Percentiles rank a stretch among this genome's conserved stretches.
These are phyloP conservation scores for Brachyhypopomus gauderio DNA, from an alignment of 2,113 vertebrate genomes.

Conservation along the genomic window DNA sequence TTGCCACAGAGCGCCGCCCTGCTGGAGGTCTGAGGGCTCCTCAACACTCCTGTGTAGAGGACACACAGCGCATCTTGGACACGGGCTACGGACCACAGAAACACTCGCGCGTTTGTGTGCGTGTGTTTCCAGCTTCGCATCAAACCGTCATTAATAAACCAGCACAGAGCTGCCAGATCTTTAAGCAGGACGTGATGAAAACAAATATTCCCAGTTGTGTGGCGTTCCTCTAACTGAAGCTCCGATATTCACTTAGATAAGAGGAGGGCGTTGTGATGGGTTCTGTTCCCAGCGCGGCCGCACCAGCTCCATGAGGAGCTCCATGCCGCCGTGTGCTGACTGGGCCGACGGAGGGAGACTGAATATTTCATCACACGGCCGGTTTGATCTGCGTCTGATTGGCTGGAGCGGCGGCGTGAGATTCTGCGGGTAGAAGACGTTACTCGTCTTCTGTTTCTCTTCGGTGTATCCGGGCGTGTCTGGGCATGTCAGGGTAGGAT, in stretches of 20 bases:
- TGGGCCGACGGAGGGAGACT: conserved; percentile 9
- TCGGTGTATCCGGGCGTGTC: no score
- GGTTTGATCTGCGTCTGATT: conserved; percentile 13
- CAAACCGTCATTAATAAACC: conserved; percentile 52
- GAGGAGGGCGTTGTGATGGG: conserved; percentile 37
- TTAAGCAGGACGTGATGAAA: conserved; percentile 46
- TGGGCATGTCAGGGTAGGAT: no score
- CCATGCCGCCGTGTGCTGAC: not conserved
- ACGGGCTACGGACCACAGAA: not conserved
- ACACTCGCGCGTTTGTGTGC: not conserved
- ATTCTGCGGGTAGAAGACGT: not conserved
- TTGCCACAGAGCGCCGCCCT: not conserved
- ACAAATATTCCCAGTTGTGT: conserved; percentile 43
- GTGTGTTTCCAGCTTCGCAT: conserved; percentile 34
- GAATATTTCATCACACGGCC: conserved; percentile 43
- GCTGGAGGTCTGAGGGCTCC: not conserved
- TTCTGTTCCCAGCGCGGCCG: conserved; percentile 18
- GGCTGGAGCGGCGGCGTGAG: not conserved
- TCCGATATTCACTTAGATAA: conserved; percentile 48
- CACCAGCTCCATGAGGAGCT: not conserved
- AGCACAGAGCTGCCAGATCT: conserved; percentile 39
- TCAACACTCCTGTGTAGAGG: not conserved
- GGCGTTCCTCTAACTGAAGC: conserved; percentile 37
- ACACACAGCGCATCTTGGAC: not conserved
- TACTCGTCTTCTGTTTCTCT: not conserved